phyloP scores from a whole-genome alignment of 2,797 vertebrate genomes.

The Micrastur ruficollis region DNA sequence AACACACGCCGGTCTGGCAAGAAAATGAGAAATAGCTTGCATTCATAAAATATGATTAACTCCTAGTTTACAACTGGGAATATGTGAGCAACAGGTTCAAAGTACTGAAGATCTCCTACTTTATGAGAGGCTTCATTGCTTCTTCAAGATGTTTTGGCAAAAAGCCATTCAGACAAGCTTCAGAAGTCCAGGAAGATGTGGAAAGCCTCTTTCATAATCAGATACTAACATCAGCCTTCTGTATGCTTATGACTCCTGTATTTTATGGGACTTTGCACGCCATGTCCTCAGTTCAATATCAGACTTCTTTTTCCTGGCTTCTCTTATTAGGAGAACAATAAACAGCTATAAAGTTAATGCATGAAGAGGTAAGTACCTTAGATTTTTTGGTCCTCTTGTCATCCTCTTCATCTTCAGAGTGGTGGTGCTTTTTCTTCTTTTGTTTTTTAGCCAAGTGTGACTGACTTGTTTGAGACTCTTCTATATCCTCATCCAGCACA shows the following conservation, averaged over 20 bases:
- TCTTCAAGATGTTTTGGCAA: not conserved
- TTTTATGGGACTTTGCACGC: not conserved
- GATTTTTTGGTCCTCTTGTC: constrained; percentile 81
- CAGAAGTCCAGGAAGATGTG: not conserved
- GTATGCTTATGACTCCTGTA: not conserved
- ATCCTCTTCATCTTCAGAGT: constrained; percentile 86
- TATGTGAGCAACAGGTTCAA: not conserved
- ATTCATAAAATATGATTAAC: not conserved
- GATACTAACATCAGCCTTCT: not conserved
- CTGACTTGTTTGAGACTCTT: constrained; percentile 70
- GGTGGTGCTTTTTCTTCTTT: constrained; percentile 85
- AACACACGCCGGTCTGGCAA: not conserved
- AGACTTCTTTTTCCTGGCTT: not conserved
- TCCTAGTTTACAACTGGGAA: not conserved
- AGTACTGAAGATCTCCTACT: not conserved
- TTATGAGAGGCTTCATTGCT: not conserved
- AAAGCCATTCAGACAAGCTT: not conserved
- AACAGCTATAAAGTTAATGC: not conserved
- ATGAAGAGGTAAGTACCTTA: constrained; percentile 76
- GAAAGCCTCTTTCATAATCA: not conserved
- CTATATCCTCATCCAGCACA: constrained; percentile 85
- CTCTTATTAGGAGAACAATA: not conserved
- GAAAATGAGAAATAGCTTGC: not conserved
- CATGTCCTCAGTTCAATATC: not conserved
- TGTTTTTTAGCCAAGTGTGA: constrained; percentile 81